A percentile compares a stretch with the other conserved stretches of the same genome.
These are phyloP conservation scores for Sphyrna mokarran DNA, from an alignment of 2,113 vertebrate genomes.

Conservation along the genomic window DNA sequence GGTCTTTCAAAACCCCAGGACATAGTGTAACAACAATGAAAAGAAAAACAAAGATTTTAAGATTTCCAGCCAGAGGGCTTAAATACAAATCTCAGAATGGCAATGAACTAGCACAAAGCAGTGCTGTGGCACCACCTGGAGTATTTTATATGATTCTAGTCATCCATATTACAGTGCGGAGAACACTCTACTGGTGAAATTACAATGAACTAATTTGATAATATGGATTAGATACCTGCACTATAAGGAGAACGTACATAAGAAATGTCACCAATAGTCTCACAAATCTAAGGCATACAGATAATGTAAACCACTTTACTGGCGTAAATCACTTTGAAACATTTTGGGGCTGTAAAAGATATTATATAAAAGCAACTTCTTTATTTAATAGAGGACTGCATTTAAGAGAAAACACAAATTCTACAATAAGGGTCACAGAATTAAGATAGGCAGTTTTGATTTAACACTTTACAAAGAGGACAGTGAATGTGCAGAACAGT, in stretches of 20 bases:
- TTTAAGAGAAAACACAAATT: conserved; percentile 9
- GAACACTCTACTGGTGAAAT: not conserved
- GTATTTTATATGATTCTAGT: not conserved
- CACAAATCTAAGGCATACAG: not conserved
- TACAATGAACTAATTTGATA: not conserved
- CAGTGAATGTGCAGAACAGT: not conserved
- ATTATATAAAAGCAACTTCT: not conserved
- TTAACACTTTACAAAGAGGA: not conserved
- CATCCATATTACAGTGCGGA: not conserved
- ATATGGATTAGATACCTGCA: not conserved
- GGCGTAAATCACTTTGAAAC: not conserved
- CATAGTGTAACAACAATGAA: not conserved
- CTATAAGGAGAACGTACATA: not conserved
- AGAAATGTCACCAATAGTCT: not conserved
- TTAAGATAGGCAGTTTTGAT: not conserved
- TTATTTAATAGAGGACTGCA: not conserved
- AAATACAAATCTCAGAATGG: not conserved
- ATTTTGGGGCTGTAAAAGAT: not conserved
- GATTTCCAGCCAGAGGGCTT: not conserved
- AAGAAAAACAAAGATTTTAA: not conserved
- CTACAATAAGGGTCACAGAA: not conserved
- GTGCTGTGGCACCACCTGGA: not conserved
- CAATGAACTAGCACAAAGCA: not conserved
- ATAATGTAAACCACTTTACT: not conserved
- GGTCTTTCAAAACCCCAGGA: not conserved